Base-by-base conservation (phyloP, 2,888 invertebrate species). In the Drosophila gaucha region DNA sequence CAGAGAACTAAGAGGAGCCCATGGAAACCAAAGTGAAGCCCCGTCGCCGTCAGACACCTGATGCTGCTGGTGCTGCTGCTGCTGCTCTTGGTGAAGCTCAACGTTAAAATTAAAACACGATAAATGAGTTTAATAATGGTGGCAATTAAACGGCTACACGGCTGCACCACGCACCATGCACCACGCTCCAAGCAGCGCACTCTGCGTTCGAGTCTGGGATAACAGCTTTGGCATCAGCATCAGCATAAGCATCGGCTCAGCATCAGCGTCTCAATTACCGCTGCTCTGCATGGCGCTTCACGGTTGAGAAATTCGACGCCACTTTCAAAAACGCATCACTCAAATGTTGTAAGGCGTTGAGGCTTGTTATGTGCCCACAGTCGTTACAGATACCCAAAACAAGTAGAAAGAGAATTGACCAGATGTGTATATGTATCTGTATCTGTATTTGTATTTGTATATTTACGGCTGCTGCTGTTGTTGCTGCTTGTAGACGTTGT, bases 121-220 rank as follows among this genome's bases (percentile, higher is more conserved):
- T 88, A 88, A 88, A 87, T 88, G 88, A 84, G 87, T 88, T 87
- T 87, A 88, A 88, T 88, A 88, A 88, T 87, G 88, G 89, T 77
- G 78, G 88, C 88, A 87, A 87, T 88, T 87, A 86, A 88, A 86
- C 69, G 79, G 68, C 74, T 86, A 78, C 80, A 72, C 70, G 63
- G 60, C 68, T 55, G 65, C 63, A 69, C 67, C 63, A 76, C 50
- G 67, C 60, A 38, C 57, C 58, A 58, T 31, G 33, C 50, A 39
- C 49, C 39, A 51, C 43, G 38, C 70, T 55, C 41, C 60, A 54
- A 62, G 31, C 51, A 6, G 51, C 33, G 18, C 30, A 50, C 28
- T 44, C 39, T 22, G 36, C 9, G 30, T 55, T 43, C 20, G 41
- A 36, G 28, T 20, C 36, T 54, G 52, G 47, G 44, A 56, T 43